Evolutionary conservation across 2,888 invertebrate species (phyloP).

Genomic region (Bugulina stolonifera): DNA sequence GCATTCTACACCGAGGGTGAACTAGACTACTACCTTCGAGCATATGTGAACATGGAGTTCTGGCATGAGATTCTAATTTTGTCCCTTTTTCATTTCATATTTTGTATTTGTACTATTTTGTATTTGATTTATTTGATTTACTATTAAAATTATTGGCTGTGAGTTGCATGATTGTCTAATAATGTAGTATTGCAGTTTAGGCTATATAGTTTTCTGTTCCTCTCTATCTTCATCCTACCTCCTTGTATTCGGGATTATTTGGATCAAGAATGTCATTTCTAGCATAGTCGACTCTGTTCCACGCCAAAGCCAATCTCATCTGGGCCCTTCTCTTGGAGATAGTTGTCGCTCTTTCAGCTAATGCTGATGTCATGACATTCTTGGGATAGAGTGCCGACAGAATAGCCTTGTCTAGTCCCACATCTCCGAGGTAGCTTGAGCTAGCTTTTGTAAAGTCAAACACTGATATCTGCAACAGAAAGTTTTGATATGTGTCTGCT

Average conservation of each 20-base stretch:
- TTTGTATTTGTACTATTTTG: too few relatives aligned
- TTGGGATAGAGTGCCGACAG: constrained; percentile 12
- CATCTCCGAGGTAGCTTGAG: not conserved
- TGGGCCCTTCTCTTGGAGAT: constrained; percentile 36
- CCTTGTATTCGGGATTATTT: not conserved
- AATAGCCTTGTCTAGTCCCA: not conserved
- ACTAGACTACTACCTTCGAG: too few relatives aligned
- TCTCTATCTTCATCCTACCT: not conserved
- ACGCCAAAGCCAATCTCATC: constrained; percentile 50
- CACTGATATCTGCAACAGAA: constrained; percentile 9
- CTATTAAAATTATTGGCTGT: too few relatives aligned
- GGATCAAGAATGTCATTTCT: constrained; percentile 46
- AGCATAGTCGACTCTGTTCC: constrained; percentile 52
- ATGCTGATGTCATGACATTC: not conserved
- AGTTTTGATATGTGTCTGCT: too few relatives aligned
- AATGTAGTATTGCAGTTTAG: too few relatives aligned
- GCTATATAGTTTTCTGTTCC: too few relatives aligned
- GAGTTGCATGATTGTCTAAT: too few relatives aligned
- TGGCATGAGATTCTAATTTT: too few relatives aligned
- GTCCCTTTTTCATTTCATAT: too few relatives aligned
- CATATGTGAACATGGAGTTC: too few relatives aligned
- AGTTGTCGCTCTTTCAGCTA: not conserved
- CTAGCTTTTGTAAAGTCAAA: not conserved
- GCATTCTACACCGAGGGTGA: too few relatives aligned
- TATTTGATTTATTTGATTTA: too few relatives aligned